Percentiles rank a stretch among this genome's conserved stretches.
Conservation (phyloP, 2,797 vertebrate genomes). For the Brachymystax lenok region DNA sequence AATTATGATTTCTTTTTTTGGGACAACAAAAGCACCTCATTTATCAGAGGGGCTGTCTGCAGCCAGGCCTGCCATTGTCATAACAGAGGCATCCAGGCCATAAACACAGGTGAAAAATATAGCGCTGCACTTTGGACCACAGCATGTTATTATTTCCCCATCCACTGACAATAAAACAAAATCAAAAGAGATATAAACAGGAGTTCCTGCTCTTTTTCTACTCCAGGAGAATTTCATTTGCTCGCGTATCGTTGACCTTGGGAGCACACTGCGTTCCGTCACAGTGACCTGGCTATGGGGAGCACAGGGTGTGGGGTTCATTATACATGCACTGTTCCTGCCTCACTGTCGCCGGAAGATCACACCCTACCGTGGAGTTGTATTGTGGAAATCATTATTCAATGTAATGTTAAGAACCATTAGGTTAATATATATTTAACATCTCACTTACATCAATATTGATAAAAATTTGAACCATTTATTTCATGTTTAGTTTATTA, state of each 20-base stretch:
- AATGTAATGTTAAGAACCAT: too few relatives aligned
- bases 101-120: constrained; percentile 61
- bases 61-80: constrained; percentile 59
- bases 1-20: constrained; percentile 66
- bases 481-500: neutral
- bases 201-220: constrained; percentile 34
- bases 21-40: constrained; percentile 61
- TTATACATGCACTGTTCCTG: neutral
- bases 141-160: constrained; percentile 55
- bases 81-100: constrained; percentile 56
- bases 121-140: constrained; percentile 36
- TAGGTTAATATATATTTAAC: constrained; percentile 12
- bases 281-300: neutral
- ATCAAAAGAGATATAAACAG: constrained; percentile 58
- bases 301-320: neutral
- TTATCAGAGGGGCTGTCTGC: constrained; percentile 58
- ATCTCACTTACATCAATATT: neutral
- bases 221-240: constrained; percentile 19
- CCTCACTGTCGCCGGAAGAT: constrained; percentile 29
- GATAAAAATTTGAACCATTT: neutral
- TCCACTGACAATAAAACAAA: constrained; percentile 60
- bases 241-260: constrained; percentile 20
- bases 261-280: neutral
- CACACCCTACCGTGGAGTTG: neutral
- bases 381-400: constrained; percentile 19